Evolutionary conservation across 2,113 vertebrate species (phyloP).

Genomic region (Lontra canadensis): DNA sequence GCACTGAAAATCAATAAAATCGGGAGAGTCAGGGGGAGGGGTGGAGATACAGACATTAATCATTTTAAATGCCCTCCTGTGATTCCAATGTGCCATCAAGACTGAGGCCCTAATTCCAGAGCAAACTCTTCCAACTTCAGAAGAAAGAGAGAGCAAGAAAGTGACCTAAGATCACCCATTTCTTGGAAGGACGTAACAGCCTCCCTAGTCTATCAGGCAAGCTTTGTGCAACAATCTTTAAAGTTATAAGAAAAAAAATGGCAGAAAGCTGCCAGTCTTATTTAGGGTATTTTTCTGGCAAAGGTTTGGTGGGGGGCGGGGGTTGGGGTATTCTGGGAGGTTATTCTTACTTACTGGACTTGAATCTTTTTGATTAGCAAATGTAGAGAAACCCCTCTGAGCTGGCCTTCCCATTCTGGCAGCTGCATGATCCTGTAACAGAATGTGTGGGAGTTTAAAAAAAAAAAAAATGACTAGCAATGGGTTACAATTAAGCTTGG

Average conservation of each 20-base stretch:
- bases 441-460: neutral
- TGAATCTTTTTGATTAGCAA: slow-evolving; percentile 61
- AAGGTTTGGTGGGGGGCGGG: neutral
- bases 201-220: neutral
- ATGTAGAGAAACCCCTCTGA: slow-evolving; percentile 54
- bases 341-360: slow-evolving; percentile 44
- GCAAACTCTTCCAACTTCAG: neutral
- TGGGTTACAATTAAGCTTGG: slow-evolving; percentile 63
- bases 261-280: neutral
- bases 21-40: neutral
- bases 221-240: no score
- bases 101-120: neutral
- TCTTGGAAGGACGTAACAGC: neutral
- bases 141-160: neutral
- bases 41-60: neutral
- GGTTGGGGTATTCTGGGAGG: neutral
- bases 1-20: neutral
- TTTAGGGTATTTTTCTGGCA: neutral
- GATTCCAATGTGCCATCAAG: neutral
- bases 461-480: slow-evolving; percentile 20
- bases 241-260: neutral
- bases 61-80: neutral
- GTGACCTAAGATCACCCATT: neutral
- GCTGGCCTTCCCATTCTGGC: slow-evolving; percentile 21
- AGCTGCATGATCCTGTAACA: slow-evolving; percentile 50